Conservation (phyloP, 2,888 invertebrate genomes). For the Selenia dentaria region DNA sequence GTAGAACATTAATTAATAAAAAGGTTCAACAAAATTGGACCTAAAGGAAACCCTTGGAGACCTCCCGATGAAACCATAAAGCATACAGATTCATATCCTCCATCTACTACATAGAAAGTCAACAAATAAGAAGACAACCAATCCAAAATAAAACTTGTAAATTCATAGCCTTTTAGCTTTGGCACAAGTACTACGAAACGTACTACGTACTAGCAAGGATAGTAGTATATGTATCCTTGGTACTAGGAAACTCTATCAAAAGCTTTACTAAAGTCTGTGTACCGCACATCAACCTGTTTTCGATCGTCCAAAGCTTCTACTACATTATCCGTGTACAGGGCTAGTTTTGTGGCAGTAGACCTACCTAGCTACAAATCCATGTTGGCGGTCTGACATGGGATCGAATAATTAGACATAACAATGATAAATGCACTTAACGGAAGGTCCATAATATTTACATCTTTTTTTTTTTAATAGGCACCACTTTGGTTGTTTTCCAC, state of each 20-base stretch:
- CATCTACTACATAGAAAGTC: conserved; percentile 9
- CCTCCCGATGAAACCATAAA: too few relatives aligned
- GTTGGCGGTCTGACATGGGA: conserved; percentile 4
- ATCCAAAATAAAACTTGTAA: not conserved
- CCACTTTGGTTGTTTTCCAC: conserved; percentile 1
- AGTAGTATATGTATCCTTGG: too few relatives aligned
- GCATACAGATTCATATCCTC: conserved; percentile 7
- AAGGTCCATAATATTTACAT: not conserved
- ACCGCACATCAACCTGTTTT: conserved; percentile 6
- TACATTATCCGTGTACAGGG: conserved; percentile 2
- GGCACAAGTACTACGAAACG: not conserved
- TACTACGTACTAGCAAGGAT: too few relatives aligned
- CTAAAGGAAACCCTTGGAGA: conserved; percentile 2
- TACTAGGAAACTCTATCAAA: conserved; percentile 10
- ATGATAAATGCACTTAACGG: not conserved
- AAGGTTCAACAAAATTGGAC: conserved; percentile 6
- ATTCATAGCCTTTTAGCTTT: conserved; percentile 3
- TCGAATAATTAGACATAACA: conserved; percentile 1
- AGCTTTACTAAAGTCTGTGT: conserved; percentile 12
- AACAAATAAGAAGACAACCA: conserved; percentile 7
- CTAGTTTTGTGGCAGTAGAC: conserved; percentile 9
- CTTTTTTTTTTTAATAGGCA: not conserved
- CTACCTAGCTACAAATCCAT: conserved; percentile 6
- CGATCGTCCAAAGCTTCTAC: conserved; percentile 1
- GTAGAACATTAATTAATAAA: conserved; percentile 8